Conservation (phyloP, 2,888 invertebrate species). For the Ornithoptera alexandrae region DNA sequence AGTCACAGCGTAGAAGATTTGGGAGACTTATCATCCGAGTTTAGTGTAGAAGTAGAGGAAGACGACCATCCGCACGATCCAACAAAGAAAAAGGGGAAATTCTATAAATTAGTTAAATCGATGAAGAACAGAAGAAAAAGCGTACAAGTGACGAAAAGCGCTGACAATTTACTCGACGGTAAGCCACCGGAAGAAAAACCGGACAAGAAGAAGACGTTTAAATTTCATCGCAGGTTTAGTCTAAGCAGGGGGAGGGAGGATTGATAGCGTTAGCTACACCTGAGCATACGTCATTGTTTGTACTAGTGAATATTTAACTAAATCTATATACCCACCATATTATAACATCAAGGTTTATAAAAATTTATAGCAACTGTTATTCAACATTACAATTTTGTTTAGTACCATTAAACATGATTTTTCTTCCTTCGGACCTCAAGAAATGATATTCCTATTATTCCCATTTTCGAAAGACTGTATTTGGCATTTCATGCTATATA, state of each 20-base stretch:
- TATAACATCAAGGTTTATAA: not conserved
- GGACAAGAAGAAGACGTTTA: slow-evolving; percentile 70
- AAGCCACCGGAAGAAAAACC: slow-evolving; percentile 59
- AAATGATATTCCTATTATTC: too few relatives aligned
- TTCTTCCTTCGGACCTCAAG: too few relatives aligned
- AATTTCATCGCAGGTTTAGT: slow-evolving; percentile 72
- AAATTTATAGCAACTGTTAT: not conserved
- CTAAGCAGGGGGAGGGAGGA: slow-evolving; percentile 69
- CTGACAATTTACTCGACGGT: slow-evolving; percentile 62
- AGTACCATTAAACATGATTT: too few relatives aligned
- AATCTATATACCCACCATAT: not conserved
- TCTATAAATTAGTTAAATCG: slow-evolving; percentile 70
- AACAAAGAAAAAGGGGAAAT: slow-evolving; percentile 68
- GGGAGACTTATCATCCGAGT: slow-evolving; percentile 74
- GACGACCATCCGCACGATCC: slow-evolving; percentile 61
- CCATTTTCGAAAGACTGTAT: too few relatives aligned
- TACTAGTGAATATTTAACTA: not conserved
- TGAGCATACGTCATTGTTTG: not conserved
- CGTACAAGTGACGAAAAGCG: slow-evolving; percentile 73
- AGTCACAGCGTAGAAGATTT: slow-evolving; percentile 73
- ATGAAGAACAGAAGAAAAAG: slow-evolving; percentile 76
- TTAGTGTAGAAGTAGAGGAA: slow-evolving; percentile 73
- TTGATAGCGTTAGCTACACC: slow-evolving; percentile 35
- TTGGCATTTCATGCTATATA: too few relatives aligned
- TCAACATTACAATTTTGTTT: not conserved